Evolutionary conservation across 1,140 invertebrate species (phyloP).

Genomic region (Globodera ellingtonae): DNA sequence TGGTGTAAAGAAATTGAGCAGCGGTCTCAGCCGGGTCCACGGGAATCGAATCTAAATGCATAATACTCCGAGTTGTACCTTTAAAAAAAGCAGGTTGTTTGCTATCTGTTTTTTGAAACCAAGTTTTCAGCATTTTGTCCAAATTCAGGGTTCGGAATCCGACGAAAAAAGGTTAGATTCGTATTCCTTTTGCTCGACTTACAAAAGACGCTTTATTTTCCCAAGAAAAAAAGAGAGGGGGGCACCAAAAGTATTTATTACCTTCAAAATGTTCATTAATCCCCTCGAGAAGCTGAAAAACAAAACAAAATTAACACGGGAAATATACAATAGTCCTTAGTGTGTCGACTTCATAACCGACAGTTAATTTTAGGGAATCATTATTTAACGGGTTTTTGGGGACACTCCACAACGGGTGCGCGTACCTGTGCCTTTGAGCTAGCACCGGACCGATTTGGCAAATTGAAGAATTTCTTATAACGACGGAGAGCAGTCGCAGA

Average conservation of each 20-base stretch:
- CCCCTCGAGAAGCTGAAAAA: slow-evolving; percentile 36
- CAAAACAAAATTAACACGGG: neutral
- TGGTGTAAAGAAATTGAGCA: slow-evolving; percentile 36
- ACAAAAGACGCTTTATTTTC: too few relatives aligned
- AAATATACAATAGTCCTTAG: slow-evolving; percentile 4
- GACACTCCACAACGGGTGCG: neutral
- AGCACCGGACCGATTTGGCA: slow-evolving; percentile 37
- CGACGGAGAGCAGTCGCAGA: slow-evolving; percentile 30
- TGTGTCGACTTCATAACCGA: too few relatives aligned
- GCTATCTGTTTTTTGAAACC: too few relatives aligned
- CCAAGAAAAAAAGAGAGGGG: too few relatives aligned
- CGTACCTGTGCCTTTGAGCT: slow-evolving; percentile 37
- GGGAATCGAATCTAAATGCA: neutral
- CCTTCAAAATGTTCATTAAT: slow-evolving; percentile 31
- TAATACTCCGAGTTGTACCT: too few relatives aligned
- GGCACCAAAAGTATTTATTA: too few relatives aligned
- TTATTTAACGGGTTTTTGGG: neutral
- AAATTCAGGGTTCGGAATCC: too few relatives aligned
- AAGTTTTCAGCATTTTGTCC: too few relatives aligned
- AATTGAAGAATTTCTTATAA: slow-evolving; percentile 45
- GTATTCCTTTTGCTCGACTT: too few relatives aligned
- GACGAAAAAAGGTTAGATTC: too few relatives aligned
- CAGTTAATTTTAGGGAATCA: too few relatives aligned
- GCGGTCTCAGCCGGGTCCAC: slow-evolving; percentile 33
- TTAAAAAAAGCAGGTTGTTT: too few relatives aligned